Conservation (phyloP, 2,888 invertebrate species). For the Nudaria mundana region DNA sequence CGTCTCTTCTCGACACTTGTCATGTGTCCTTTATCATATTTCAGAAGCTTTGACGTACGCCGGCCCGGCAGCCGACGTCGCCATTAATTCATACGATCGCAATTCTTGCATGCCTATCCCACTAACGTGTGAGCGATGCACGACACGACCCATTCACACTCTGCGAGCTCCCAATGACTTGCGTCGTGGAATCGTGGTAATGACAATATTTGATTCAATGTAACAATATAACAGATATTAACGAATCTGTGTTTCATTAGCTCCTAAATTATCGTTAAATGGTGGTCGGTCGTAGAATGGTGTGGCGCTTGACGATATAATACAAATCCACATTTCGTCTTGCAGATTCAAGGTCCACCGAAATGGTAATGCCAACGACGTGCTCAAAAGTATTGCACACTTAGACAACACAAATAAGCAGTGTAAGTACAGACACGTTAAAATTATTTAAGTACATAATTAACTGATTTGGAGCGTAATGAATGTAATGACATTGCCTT, state of each 20-base stretch:
- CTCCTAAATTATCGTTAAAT: constrained; percentile 48
- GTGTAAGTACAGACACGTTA: constrained; percentile 81
- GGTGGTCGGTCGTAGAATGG: constrained; percentile 24
- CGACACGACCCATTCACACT: constrained; percentile 58
- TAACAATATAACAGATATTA: constrained; percentile 73
- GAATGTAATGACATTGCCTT: not conserved
- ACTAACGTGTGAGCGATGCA: constrained; percentile 73
- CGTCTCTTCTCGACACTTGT: constrained; percentile 73
- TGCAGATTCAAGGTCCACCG: constrained; percentile 92
- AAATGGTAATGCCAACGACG: constrained; percentile 90
- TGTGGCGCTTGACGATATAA: constrained; percentile 13
- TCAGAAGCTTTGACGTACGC: constrained; percentile 76
- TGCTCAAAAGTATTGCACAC: constrained; percentile 89
- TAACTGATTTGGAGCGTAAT: too few relatives aligned
- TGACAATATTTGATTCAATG: constrained; percentile 74
- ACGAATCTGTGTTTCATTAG: constrained; percentile 70
- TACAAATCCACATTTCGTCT: constrained; percentile 42
- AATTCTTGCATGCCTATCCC: constrained; percentile 76
- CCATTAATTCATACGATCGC: constrained; percentile 76
- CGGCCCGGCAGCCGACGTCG: constrained; percentile 70
- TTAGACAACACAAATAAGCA: constrained; percentile 93
- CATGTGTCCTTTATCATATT: constrained; percentile 82
- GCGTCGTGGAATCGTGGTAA: constrained; percentile 77
- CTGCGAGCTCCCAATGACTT: constrained; percentile 70
- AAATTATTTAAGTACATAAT: not conserved